Evolutionary conservation across 2,113 vertebrate species (phyloP).

Genomic region (Campylorhamphus procurvoides): DNA sequence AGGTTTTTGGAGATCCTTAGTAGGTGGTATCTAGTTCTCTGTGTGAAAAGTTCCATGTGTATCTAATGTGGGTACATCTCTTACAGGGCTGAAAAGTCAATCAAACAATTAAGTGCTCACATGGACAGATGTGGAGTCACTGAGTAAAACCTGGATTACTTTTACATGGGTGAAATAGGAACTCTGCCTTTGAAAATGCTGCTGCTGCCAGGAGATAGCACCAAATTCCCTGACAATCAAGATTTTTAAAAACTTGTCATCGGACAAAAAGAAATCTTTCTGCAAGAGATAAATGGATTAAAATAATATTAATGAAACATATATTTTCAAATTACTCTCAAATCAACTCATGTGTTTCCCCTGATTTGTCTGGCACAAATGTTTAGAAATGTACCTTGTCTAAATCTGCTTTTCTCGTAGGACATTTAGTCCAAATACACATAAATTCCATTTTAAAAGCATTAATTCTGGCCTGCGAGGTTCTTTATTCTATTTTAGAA

Average conservation of each 20-base stretch:
- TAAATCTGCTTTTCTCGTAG: not conserved
- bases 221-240: not conserved
- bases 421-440: not conserved
- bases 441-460: not conserved
- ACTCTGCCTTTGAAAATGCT: not conserved
- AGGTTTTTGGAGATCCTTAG: not conserved
- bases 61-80: rapidly evolving
- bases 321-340: not conserved
- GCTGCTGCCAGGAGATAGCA: not conserved
- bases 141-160: not conserved
- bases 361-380: not conserved
- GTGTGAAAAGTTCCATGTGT: not conserved
- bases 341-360: not conserved
- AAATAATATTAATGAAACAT: not conserved
- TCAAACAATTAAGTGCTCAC: not conserved
- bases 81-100: not conserved
- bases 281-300: not conserved
- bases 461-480: not conserved
- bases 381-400: not conserved
- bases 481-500: not conserved
- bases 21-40: not conserved
- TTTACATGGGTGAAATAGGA: not conserved
- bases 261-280: not conserved
- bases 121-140: not conserved
- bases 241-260: not conserved